Base-by-base conservation (phyloP, 2,888 invertebrate species). In the Drosophila kambysellisi region DNA sequence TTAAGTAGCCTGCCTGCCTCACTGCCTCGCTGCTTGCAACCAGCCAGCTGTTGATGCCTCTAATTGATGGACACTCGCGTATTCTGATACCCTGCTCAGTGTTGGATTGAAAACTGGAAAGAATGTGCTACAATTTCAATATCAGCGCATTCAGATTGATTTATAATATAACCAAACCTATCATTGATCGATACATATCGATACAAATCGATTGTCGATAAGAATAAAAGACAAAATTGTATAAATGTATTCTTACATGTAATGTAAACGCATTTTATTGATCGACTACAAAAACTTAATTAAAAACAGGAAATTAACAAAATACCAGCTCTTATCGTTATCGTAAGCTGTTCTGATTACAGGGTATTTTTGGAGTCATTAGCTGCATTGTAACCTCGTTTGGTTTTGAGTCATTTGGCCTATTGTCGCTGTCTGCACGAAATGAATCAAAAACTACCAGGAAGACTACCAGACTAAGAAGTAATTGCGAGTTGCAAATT, bases 381-480 rank as follows among this genome's bases (percentile, higher is more conserved):
- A 5, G 20, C 11, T 33, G 8, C 33, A 30, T 25, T 29, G 33
- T 25, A 9, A 46, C 25, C 7, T 29, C 17, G 15, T 46, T 54
- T 37, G 33, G 54, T 51, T 56, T 61, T 67, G 81, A 67, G 82
- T 89, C 91, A 91, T 91, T 91, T 89, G 80, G 78, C 68, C 74
- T 86, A 88, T 87, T 91, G 90, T 82, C 91, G 91, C 91, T 91
- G 91, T 92, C 91, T 91, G 90, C 89, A 64, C 71, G 70, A 85
- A 81, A 91, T 92, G 90, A 92, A 90, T 91, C 91, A 92, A 85
- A 89, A 83, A 67, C 59, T 35, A 54, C 56, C 41, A 70, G 70
- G 65, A 60, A 76, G 69, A 81, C 64, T 68, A 57, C 62, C 58
- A 76, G 69, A 81, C 64, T 68, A 57, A 60, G 63, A 66, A 53